Evolutionary conservation across 2,888 invertebrate species (phyloP), one percentile per base, ranked within the genome.

Genomic region (Andrena marginata): DNA sequence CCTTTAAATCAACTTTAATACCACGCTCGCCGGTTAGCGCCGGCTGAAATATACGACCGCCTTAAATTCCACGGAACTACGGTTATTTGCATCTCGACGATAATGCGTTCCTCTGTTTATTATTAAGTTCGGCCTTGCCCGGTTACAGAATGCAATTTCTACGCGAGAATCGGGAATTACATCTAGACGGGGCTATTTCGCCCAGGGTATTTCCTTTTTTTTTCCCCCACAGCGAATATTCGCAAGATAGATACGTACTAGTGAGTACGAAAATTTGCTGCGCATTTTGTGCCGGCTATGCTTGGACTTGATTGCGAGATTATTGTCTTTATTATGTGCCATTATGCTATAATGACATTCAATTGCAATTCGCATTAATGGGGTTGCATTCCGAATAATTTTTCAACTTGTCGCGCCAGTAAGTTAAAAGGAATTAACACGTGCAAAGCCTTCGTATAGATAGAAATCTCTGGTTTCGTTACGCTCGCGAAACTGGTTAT

Each of bases 1-100:
- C 80, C 84, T 76, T 84, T 88, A 88, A 88, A 88, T 88, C 86
- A 88, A 82, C 84, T 88, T 86, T 88, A 88, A 86, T 86, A 86
- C 82, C 67, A 56, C 79, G 69, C 63, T 29, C 65, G 73, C 80
- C 83, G 72, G 85, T 85, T 85, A 79, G 74, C 80, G 70, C 62
- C 77, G 59, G 74, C 62, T 80, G 71, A 74, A 88, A 88, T 84
- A 68, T 81, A 82, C 64, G 65, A 56, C 64, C 26, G 71, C 42
- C 68, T 79, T 80, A 79, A 88, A 84, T 79, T 77, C 80, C 73
- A n/a, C 62, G 67, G 71, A 77, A 83, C 68, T 70, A 62, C 77
- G 77, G 80, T 79, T 80, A 85, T 82, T 82, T 80, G 80, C 83
- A 85, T 82, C 60, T 13, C 82, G 31, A 48, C 64, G 71, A 84